Conservation (phyloP, 2,888 invertebrate genomes). For the Apodemia hepburni region DNA sequence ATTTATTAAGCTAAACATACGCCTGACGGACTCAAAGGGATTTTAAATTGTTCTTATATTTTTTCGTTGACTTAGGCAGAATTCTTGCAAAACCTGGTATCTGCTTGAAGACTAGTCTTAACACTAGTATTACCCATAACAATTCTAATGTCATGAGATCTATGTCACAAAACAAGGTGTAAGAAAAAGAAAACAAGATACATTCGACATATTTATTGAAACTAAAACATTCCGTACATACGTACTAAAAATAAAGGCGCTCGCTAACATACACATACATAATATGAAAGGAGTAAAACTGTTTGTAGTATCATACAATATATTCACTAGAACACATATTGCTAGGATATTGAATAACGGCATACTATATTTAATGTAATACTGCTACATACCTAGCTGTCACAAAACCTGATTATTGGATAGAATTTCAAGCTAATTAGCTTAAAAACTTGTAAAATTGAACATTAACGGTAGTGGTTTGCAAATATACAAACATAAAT, state of each 20-base stretch:
- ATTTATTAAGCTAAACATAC: too few species aligned
- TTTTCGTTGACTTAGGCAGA: too few species aligned
- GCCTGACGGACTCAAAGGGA: too few species aligned
- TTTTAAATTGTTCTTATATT: too few species aligned
- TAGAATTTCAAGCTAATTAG: too few species aligned
- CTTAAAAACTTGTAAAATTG: too few species aligned
- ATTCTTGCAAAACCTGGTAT: too few species aligned
- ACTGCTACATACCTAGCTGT: conserved; percentile 7
- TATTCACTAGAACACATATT: conserved; percentile 1
- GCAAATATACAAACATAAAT: too few species aligned
- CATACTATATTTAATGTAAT: conserved; percentile 6
- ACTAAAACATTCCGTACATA: conserved; percentile 51
- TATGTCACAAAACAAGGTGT: not conserved
- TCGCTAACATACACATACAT: conserved; percentile 9
- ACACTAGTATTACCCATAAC: too few species aligned
- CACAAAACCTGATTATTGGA: not conserved
- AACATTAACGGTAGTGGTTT: too few species aligned
- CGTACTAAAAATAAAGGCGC: conserved; percentile 37
- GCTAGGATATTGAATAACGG: not conserved
- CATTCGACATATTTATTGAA: conserved; percentile 56
- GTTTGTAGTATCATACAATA: conserved; percentile 1
- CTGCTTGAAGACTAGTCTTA: too few species aligned
- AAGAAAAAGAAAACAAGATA: conserved; percentile 24
- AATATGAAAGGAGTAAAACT: conserved; percentile 3
- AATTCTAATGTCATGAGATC: too few species aligned